Conservation (phyloP, 2,113 vertebrate genomes). For the Passer domesticus region DNA sequence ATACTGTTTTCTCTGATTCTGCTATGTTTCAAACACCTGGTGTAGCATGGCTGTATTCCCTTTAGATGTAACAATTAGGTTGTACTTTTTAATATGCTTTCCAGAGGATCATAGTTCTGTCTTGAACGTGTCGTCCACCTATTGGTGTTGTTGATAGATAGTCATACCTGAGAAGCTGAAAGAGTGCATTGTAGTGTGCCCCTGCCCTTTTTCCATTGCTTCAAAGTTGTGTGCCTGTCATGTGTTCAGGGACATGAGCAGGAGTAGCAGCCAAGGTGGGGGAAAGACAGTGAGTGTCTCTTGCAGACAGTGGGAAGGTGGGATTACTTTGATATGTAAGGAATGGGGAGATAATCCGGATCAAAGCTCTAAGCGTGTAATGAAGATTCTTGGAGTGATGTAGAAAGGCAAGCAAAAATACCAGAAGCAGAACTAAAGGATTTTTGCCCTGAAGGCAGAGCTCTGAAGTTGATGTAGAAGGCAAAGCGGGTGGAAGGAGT, state of each 20-base stretch:
- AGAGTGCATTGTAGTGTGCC: not conserved
- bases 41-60: not conserved
- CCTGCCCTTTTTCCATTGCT: not conserved
- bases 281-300: not conserved
- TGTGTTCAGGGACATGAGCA: not conserved
- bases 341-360: not conserved
- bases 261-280: not conserved
- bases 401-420: not conserved
- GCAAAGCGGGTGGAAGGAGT: not conserved
- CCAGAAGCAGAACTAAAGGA: not conserved
- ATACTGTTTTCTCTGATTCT: not conserved
- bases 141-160: not conserved
- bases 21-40: not conserved
- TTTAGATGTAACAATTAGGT: not conserved
- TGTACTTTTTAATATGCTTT: not conserved
- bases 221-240: not conserved
- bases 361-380: not conserved
- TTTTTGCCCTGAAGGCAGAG: not conserved
- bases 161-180: not conserved
- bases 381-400: not conserved
- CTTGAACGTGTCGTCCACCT: not conserved
- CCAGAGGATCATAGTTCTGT: rapidly evolving
- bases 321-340: not conserved
- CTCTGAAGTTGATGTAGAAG: not conserved
- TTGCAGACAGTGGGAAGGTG: not conserved